Evolutionary conservation across 2,888 invertebrate genomes (phyloP).

Genomic region (Schizotus pectinicornis): DNA sequence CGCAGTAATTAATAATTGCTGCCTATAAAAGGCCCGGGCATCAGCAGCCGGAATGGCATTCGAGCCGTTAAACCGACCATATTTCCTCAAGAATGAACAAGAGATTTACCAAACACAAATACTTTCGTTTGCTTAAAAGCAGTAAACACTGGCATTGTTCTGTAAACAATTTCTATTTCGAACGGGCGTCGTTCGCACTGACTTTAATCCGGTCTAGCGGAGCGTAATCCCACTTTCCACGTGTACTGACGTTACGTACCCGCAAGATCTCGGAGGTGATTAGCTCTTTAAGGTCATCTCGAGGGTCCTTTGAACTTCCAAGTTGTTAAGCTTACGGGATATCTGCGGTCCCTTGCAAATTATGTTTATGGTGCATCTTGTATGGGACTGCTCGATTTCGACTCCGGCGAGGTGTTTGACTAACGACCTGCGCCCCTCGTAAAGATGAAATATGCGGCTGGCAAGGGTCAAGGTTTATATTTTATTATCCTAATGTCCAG

Average conservation of each 20-base stretch:
- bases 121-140: conserved; percentile 34
- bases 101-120: conserved; percentile 39
- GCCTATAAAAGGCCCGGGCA: conserved; percentile 4
- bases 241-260: conserved; percentile 24
- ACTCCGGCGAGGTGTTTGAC: no score
- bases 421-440: no score
- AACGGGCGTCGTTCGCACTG: conserved; percentile 22
- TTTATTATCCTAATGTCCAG: no score
- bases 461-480: no score
- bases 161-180: conserved; percentile 41
- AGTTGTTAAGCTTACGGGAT: conserved; percentile 23
- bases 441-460: no score
- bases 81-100: conserved; percentile 28
- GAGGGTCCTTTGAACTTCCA: conserved; percentile 23
- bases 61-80: conserved; percentile 15
- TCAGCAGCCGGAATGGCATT: conserved; percentile 11
- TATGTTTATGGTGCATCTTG: conserved; percentile 12
- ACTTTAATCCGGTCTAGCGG: conserved; percentile 32
- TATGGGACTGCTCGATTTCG: no score
- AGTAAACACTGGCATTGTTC: conserved; percentile 39
- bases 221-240: conserved; percentile 23
- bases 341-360: conserved; percentile 19
- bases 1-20: conserved; percentile 4
- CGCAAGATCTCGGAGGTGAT: conserved; percentile 30
- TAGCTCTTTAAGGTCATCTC: conserved; percentile 31